phyloP scores from a whole-genome alignment of 2,113 vertebrate genomes.

The Andinoacara biseriatus region DNA sequence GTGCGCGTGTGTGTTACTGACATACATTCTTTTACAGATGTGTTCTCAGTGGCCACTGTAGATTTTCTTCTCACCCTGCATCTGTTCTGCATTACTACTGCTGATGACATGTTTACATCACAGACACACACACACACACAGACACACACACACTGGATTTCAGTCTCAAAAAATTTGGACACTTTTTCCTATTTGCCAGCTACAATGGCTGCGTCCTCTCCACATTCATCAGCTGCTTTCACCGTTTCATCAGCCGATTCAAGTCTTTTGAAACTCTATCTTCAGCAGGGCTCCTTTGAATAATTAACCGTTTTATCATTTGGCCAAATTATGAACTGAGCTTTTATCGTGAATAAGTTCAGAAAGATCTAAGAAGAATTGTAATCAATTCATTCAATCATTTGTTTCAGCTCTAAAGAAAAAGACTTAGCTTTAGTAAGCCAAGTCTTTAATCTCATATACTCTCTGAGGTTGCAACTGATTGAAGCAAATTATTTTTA shows the following conservation, averaged over 20 bases:
- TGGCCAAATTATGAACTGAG: neutral
- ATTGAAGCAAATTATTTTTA: neutral
- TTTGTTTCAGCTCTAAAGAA: neutral
- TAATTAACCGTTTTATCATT: neutral
- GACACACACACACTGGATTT: slow-evolving; percentile 10
- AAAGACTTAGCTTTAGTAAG: neutral
- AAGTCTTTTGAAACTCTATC: neutral
- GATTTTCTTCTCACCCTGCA: slow-evolving; percentile 19
- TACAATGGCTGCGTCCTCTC: neutral
- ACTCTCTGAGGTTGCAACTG: no score
- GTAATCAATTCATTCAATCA: neutral
- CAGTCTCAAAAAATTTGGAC: neutral
- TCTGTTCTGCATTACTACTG: slow-evolving; percentile 51
- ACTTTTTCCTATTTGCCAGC: neutral
- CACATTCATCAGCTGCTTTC: neutral
- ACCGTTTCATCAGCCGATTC: neutral
- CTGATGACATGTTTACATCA: slow-evolving; percentile 35
- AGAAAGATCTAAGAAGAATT: neutral
- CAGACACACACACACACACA: slow-evolving; percentile 24
- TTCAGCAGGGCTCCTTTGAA: neutral
- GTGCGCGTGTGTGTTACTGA: neutral
- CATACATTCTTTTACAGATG: slow-evolving; percentile 52
- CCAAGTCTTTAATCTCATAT: neutral
- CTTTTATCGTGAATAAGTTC: neutral
- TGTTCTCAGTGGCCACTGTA: slow-evolving; percentile 10